Conservation (phyloP, 2,113 vertebrate genomes). For the Myiagra hebetior region DNA sequence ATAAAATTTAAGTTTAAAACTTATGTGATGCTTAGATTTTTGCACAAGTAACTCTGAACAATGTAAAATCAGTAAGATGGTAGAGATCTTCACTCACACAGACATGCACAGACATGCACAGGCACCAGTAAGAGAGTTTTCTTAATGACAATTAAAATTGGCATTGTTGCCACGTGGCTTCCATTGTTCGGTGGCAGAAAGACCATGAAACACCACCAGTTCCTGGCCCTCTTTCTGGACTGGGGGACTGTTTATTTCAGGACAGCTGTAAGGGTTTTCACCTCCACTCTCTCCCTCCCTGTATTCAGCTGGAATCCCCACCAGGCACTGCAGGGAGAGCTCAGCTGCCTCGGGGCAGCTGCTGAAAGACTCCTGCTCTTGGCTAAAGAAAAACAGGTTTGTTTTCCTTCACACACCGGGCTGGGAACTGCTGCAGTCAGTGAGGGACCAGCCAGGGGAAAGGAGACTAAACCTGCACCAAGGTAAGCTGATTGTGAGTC, state of each 20-base stretch:
- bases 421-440: neutral
- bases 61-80: neutral
- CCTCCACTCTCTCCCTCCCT: neutral
- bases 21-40: neutral
- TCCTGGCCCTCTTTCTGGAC: neutral
- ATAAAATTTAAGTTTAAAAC: neutral
- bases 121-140: neutral
- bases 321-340: neutral
- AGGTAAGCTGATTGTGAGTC: neutral
- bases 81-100: neutral
- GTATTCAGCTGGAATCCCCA: neutral
- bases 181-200: neutral
- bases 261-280: neutral
- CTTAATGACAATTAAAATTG: neutral
- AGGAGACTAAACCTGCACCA: too few species aligned
- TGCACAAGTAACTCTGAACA: neutral
- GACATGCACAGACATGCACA: neutral
- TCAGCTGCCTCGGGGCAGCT: neutral
- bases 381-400: neutral
- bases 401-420: rapidly evolving
- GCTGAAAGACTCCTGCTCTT: neutral
- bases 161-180: neutral
- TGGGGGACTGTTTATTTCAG: neutral
- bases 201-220: neutral
- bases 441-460: neutral